Conservation (phyloP, 2,888 invertebrate genomes). For the Pachymerium ferrugineum region DNA sequence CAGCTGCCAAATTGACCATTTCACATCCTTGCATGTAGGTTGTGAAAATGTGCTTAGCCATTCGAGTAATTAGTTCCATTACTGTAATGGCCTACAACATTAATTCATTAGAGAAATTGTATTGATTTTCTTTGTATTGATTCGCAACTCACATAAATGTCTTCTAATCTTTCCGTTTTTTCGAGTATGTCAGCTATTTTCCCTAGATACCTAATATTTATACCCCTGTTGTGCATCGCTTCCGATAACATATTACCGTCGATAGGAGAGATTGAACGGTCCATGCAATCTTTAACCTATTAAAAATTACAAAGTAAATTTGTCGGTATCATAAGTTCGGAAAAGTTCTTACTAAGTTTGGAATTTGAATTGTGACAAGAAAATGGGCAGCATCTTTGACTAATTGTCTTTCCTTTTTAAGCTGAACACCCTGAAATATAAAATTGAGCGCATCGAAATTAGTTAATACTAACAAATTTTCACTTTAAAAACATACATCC, state of each 20-base stretch:
- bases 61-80: slow-evolving; percentile 79
- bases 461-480: not conserved
- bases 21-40: slow-evolving; percentile 85
- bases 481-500: slow-evolving; percentile 47
- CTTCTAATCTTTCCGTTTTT: slow-evolving; percentile 73
- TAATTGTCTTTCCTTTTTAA: slow-evolving; percentile 78
- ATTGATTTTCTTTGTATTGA: too few species aligned
- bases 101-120: too few species aligned
- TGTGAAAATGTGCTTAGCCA: slow-evolving; percentile 91
- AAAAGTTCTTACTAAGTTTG: slow-evolving; percentile 71
- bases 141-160: slow-evolving; percentile 56
- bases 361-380: slow-evolving; percentile 86
- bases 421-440: slow-evolving; percentile 52
- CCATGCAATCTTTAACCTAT: slow-evolving; percentile 79
- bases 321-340: not conserved
- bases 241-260: slow-evolving; percentile 90
- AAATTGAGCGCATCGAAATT: slow-evolving; percentile 34
- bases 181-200: slow-evolving; percentile 75
- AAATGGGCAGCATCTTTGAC: slow-evolving; percentile 95
- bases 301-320: not conserved
- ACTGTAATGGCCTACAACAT: slow-evolving; percentile 77
- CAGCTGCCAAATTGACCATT: slow-evolving; percentile 81
- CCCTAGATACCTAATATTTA: slow-evolving; percentile 94
- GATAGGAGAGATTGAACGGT: slow-evolving; percentile 88
- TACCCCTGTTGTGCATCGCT: slow-evolving; percentile 88